Evolutionary conservation across 1,140 invertebrate species (phyloP).

Genomic region (Galleria mellonella): DNA sequence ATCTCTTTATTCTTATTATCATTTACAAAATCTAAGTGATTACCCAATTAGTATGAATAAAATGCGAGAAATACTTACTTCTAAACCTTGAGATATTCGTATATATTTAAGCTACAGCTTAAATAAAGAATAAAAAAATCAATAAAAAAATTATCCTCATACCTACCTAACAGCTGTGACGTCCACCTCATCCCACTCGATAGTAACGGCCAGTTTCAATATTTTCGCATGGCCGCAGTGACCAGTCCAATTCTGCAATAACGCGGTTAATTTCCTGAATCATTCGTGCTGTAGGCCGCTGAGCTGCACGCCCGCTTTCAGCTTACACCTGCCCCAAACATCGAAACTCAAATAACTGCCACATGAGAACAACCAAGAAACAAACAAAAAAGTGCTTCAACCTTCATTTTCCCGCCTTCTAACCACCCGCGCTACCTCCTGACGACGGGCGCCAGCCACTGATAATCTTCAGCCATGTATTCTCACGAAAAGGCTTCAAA

Average conservation of each 20-base stretch:
- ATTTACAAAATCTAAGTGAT: no score
- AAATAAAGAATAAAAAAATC: no score
- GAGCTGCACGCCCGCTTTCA: conserved; percentile 62
- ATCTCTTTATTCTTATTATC: no score
- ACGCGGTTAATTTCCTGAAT: conserved; percentile 91
- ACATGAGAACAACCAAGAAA: conserved; percentile 24
- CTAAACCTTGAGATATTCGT: no score
- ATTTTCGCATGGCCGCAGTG: conserved; percentile 97
- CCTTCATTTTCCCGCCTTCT: conserved; percentile 43
- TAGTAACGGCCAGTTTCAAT: conserved; percentile 96
- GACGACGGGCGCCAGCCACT: conserved; percentile 42
- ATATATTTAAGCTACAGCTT: no score
- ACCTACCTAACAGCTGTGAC: conserved; percentile 98
- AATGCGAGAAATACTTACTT: no score
- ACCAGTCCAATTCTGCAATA: conserved; percentile 99
- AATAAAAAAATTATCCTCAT: no score
- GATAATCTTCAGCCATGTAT: conserved; percentile 52
- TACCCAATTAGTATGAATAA: no score
- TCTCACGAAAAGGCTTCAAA: conserved; percentile 72
- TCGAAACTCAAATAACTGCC: conserved; percentile 43
- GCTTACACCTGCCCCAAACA: conserved; percentile 41
- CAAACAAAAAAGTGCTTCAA: conserved; percentile 43
- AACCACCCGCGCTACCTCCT: conserved; percentile 27
- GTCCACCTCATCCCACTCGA: conserved; percentile 99
- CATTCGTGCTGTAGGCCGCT: conserved; percentile 80